Percentiles rank a stretch among this genome's conserved stretches.
Conservation (phyloP, 1,140 invertebrate genomes). For the Sycobia sp. region DNA sequence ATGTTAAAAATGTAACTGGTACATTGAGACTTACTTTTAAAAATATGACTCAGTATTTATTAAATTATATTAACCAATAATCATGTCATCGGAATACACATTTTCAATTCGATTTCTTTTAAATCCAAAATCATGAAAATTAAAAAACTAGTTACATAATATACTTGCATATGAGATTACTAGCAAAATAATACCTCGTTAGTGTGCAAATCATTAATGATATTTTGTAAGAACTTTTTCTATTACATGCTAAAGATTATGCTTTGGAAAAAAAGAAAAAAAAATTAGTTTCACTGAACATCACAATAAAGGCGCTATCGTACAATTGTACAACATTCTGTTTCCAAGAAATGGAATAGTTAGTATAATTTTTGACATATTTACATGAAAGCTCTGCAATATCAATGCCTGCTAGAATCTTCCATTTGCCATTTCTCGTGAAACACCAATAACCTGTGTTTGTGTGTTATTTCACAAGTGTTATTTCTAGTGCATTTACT, state of each 20-base stretch:
- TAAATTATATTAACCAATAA: slow-evolving; percentile 11
- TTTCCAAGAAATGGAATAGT: slow-evolving; percentile 19
- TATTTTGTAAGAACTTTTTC: too few relatives aligned
- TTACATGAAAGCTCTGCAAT: slow-evolving; percentile 31
- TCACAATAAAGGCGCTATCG: not conserved
- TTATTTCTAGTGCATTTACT: too few relatives aligned
- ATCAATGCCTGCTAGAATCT: slow-evolving; percentile 13
- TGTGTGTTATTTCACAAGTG: not conserved
- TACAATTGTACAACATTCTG: not conserved
- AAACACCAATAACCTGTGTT: not conserved
- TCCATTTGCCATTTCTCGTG: not conserved
- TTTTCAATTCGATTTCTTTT: too few relatives aligned
- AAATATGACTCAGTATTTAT: not conserved
- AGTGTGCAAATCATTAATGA: too few relatives aligned
- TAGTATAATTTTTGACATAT: slow-evolving; percentile 34
- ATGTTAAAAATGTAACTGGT: slow-evolving; percentile 33
- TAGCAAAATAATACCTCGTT: not conserved
- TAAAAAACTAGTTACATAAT: not conserved
- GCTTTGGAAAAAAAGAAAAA: not conserved
- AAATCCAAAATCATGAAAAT: not conserved
- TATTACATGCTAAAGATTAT: too few relatives aligned
- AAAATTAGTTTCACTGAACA: not conserved
- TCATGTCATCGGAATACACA: not conserved
- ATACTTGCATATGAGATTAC: too few relatives aligned
- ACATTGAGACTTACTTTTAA: slow-evolving; percentile 28